These are phyloP conservation scores for Tiphia femorata DNA, from an alignment of 2,888 invertebrate species.

Conservation along the genomic window DNA sequence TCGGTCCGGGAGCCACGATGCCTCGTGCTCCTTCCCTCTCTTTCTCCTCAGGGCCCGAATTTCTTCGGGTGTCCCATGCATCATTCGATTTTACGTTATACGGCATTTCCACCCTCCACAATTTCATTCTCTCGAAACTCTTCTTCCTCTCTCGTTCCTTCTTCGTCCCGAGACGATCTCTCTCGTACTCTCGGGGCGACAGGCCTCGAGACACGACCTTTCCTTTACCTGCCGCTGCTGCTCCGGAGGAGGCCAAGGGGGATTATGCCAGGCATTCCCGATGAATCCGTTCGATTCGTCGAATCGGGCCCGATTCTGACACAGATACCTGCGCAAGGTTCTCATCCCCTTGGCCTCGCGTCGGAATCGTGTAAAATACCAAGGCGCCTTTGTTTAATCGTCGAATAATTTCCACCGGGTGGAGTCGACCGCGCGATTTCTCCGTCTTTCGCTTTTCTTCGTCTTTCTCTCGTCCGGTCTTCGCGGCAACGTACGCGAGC, in stretches of 20 bases:
- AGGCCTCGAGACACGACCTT: not conserved
- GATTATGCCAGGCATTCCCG: conserved; percentile 15
- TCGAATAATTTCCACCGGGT: too few species aligned
- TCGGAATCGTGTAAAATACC: not conserved
- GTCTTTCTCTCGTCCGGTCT: too few species aligned
- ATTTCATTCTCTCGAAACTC: not conserved
- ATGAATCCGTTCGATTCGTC: conserved; percentile 29
- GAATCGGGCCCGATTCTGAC: conserved; percentile 1
- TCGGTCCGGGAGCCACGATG: conserved; percentile 18
- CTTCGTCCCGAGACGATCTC: not conserved
- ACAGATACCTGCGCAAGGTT: too few species aligned
- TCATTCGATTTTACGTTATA: conserved; percentile 52
- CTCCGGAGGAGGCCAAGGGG: not conserved
- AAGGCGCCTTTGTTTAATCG: too few species aligned
- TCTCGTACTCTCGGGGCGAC: not conserved
- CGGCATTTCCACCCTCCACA: conserved; percentile 14
- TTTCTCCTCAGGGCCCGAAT: conserved; percentile 29
- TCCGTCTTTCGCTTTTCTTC: too few species aligned
- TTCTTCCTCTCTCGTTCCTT: not conserved
- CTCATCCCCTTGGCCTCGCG: too few species aligned
- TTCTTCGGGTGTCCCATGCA: conserved; percentile 47
- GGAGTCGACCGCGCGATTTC: too few species aligned
- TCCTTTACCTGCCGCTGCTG: not conserved
- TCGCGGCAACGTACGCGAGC: too few species aligned
- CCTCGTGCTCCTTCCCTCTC: conserved; percentile 24